Percentiles rank a stretch among this genome's conserved stretches.
These are phyloP conservation scores for Tetramorium alpestre DNA, from an alignment of 1,140 invertebrate species.

Conservation along the genomic window DNA sequence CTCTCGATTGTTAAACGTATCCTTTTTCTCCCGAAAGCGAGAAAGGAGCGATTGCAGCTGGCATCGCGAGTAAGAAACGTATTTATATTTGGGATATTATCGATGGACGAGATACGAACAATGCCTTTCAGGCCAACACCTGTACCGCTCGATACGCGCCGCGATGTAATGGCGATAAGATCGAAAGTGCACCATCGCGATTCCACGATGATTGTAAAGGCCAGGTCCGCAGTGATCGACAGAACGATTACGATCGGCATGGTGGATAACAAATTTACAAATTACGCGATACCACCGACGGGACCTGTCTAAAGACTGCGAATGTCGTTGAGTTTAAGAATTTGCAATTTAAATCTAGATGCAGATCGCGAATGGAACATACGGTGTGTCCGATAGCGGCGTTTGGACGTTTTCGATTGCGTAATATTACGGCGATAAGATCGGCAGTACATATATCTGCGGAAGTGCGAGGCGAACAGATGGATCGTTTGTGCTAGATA, in stretches of 20 bases:
- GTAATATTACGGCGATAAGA: constrained; percentile 48
- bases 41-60: not conserved
- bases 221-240: constrained; percentile 31
- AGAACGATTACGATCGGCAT: constrained; percentile 35
- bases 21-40: not conserved
- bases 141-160: constrained; percentile 55
- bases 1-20: not conserved
- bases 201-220: constrained; percentile 42
- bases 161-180: constrained; percentile 60
- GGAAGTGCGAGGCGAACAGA: constrained; percentile 24
- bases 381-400: constrained; percentile 11
- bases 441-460: constrained; percentile 15
- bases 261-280: constrained; percentile 52
- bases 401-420: constrained; percentile 34
- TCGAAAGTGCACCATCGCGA: constrained; percentile 60
- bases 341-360: constrained; percentile 55
- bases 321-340: constrained; percentile 38
- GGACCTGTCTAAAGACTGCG: not conserved
- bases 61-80: not conserved
- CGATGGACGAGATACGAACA: constrained; percentile 32
- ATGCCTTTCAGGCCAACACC: constrained; percentile 54
- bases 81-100: constrained; percentile 31
- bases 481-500: constrained; percentile 35
- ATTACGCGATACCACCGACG: constrained; percentile 24
- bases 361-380: constrained; percentile 9